Conservation (phyloP, 2,113 vertebrate genomes). For the Candoia aspera region DNA sequence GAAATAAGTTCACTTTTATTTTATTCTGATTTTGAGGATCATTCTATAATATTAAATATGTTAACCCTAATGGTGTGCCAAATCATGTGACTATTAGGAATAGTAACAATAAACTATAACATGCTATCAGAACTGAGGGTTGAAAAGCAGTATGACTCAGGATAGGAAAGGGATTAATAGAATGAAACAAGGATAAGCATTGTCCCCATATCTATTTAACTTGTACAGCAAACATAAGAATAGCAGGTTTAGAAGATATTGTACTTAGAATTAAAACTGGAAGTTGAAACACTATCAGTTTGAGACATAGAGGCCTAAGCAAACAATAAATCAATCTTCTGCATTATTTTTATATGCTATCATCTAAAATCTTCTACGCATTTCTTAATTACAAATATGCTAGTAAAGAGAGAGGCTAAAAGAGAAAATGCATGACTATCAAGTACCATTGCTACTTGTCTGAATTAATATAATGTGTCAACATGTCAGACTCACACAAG, state of each 20-base stretch:
- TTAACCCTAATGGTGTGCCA: neutral
- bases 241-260: neutral
- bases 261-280: neutral
- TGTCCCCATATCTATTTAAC: neutral
- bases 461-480: slow-evolving; percentile 34
- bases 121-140: neutral
- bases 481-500: slow-evolving; percentile 27
- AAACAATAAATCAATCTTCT: neutral
- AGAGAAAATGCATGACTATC: slow-evolving; percentile 23
- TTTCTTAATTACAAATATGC: slow-evolving; percentile 7
- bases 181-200: neutral
- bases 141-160: neutral
- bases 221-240: neutral
- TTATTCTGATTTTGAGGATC: neutral
- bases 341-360: rapidly evolving
- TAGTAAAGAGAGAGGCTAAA: slow-evolving; percentile 27
- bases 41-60: neutral
- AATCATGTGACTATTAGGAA: neutral
- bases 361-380: slow-evolving; percentile 14
- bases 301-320: too few relatives aligned
- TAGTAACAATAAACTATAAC: neutral
- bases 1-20: neutral
- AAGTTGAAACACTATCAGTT: neutral
- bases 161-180: neutral
- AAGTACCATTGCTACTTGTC: slow-evolving; percentile 16